phyloP scores from a whole-genome alignment of 2,113 vertebrate species.

The Carettochelys insculpta region DNA sequence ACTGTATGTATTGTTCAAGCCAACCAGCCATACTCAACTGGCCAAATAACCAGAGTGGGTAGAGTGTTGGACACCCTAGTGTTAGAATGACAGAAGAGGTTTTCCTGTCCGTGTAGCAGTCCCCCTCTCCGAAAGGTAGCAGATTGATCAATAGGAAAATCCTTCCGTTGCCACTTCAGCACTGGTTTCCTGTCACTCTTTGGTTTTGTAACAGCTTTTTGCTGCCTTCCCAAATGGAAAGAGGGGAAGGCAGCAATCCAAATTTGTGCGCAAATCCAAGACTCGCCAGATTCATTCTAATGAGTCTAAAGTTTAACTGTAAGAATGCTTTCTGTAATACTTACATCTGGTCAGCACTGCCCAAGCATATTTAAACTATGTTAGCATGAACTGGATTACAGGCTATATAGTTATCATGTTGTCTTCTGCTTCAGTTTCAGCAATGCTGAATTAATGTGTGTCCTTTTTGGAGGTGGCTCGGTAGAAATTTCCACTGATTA shows the following conservation, averaged over 20 bases:
- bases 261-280: background rate
- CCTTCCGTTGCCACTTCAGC: background rate
- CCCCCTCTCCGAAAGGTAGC: background rate
- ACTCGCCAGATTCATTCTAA: background rate
- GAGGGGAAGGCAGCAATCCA: background rate
- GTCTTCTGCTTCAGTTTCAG: rapidly evolving
- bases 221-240: background rate
- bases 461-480: background rate
- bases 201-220: background rate
- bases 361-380: background rate
- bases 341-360: background rate
- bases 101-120: background rate
- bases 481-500: background rate
- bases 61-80: too few relatives aligned
- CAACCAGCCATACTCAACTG: too few relatives aligned
- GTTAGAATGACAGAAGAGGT: background rate
- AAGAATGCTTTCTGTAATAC: background rate
- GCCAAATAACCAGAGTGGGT: too few relatives aligned
- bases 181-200: background rate
- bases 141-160: too few relatives aligned
- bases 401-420: background rate
- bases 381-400: background rate
- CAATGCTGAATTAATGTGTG: background rate
- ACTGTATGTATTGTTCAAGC: too few relatives aligned
- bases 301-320: rapidly evolving